phyloP scores from a whole-genome alignment of 2,797 vertebrate genomes.

The Phrynocephalus guinanensis region DNA sequence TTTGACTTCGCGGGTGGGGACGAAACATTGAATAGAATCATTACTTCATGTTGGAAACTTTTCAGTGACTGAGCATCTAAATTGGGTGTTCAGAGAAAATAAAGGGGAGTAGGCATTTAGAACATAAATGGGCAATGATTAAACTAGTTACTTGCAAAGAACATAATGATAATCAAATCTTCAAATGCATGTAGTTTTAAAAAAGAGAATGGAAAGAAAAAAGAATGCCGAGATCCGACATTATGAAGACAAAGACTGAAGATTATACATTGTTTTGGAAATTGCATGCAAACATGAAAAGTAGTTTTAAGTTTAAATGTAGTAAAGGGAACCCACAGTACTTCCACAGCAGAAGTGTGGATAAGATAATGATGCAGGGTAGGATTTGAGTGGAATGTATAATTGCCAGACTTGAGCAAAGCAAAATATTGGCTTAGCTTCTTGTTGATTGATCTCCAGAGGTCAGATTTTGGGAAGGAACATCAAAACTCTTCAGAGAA shows the following conservation, averaged over 20 bases:
- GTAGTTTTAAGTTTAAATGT: slow-evolving; percentile 2
- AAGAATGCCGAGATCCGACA: slow-evolving; percentile 5
- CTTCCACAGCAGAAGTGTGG: neutral
- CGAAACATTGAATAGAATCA: slow-evolving; percentile 11
- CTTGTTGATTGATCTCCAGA: neutral
- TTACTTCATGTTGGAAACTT: slow-evolving; percentile 33
- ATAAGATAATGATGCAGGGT: slow-evolving; percentile 17
- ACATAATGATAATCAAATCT: slow-evolving; percentile 27
- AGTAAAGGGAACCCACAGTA: neutral
- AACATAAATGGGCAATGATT: slow-evolving; percentile 33
- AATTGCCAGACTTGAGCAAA: neutral
- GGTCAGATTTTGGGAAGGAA: neutral
- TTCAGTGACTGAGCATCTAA: slow-evolving; percentile 34
- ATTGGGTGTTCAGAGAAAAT: slow-evolving; percentile 30
- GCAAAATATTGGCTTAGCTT: slow-evolving; percentile 5
- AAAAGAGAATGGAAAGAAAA: neutral
- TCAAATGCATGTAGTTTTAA: slow-evolving; percentile 1
- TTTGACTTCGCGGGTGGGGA: neutral
- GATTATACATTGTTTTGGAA: slow-evolving; percentile 37
- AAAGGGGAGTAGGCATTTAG: slow-evolving; percentile 23
- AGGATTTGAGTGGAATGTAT: slow-evolving; percentile 3
- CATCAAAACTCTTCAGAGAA: neutral
- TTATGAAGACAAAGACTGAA: slow-evolving; percentile 28
- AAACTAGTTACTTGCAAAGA: slow-evolving; percentile 19
- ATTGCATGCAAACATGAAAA: slow-evolving; percentile 10